A percentile compares a stretch with the other conserved stretches of the same genome.
Conservation (phyloP, 1,140 invertebrate genomes). For the Procambarus clarkii region DNA sequence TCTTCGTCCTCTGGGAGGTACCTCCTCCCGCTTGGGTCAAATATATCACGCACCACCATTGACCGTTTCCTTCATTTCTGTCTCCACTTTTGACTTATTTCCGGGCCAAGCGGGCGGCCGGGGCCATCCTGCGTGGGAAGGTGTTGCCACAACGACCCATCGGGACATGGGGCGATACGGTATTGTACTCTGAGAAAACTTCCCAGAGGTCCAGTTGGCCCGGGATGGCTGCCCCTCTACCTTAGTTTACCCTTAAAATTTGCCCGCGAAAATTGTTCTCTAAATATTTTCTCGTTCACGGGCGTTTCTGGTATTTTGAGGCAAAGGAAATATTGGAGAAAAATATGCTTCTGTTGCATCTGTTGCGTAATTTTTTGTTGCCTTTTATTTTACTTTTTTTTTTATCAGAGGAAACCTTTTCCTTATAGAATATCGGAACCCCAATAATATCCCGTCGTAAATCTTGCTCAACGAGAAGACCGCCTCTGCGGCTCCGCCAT, state of each 20-base stretch:
- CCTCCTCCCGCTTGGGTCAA: too few species aligned
- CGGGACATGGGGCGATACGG: background rate
- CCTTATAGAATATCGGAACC: background rate
- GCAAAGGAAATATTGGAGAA: too few species aligned
- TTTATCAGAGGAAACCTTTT: background rate
- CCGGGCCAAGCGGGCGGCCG: background rate
- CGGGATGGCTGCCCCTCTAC: background rate
- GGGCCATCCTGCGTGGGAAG: background rate
- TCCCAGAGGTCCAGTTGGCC: background rate
- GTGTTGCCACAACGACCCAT: background rate
- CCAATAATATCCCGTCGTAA: background rate
- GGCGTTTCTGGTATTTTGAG: too few species aligned
- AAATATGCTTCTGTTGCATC: background rate
- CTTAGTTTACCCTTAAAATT: background rate
- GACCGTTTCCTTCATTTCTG: background rate
- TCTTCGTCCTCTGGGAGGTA: too few species aligned
- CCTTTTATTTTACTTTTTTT: background rate
- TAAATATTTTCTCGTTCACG: too few species aligned
- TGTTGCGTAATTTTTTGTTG: background rate
- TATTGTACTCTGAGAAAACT: background rate
- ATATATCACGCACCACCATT: too few species aligned
- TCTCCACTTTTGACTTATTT: slow-evolving; percentile 8
- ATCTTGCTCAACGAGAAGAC: background rate
- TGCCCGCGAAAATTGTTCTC: background rate
- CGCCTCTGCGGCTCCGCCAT: background rate